Percentiles rank a stretch among this genome's conserved stretches.
Conservation (phyloP, 2,888 invertebrate genomes). For the Eueremaeus valkanovi region DNA sequence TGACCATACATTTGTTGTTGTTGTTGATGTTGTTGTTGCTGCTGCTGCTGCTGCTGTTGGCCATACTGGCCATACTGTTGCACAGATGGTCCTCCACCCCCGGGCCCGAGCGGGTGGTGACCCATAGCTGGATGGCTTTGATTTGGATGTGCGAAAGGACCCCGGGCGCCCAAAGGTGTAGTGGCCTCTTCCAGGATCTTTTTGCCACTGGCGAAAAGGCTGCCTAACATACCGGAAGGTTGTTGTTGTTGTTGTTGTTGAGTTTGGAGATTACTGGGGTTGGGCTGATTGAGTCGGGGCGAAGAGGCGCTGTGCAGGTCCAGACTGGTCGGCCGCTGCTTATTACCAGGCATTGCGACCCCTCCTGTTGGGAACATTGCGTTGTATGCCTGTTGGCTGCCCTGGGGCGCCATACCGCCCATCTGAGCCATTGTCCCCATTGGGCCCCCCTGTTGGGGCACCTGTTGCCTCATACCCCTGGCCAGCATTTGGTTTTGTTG, state of each 20-base stretch:
- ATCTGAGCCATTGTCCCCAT: slow-evolving; percentile 60
- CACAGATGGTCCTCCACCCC: not conserved
- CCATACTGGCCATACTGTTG: slow-evolving; percentile 23
- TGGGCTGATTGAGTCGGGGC: slow-evolving; percentile 24
- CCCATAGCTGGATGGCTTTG: slow-evolving; percentile 38
- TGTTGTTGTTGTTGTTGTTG: slow-evolving; percentile 37
- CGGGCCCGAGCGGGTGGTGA: not conserved
- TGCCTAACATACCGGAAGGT: slow-evolving; percentile 40
- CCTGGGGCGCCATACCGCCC: slow-evolving; percentile 45
- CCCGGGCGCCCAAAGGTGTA: slow-evolving; percentile 40
- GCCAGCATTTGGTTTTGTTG: slow-evolving; percentile 44
- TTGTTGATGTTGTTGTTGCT: slow-evolving; percentile 36
- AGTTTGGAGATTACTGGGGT: not conserved
- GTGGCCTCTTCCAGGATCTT: slow-evolving; percentile 43
- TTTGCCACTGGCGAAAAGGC: slow-evolving; percentile 42
- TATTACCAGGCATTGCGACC: slow-evolving; percentile 39
- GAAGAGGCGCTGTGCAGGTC: slow-evolving; percentile 21
- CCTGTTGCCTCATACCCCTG: slow-evolving; percentile 73
- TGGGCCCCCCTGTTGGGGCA: slow-evolving; percentile 80
- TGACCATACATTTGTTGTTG: slow-evolving; percentile 29
- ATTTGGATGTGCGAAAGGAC: slow-evolving; percentile 40
- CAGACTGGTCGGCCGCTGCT: slow-evolving; percentile 41
- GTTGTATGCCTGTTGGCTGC: slow-evolving; percentile 40
- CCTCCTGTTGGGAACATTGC: slow-evolving; percentile 35
- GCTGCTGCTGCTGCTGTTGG: slow-evolving; percentile 36